Evolutionary conservation across 2,113 vertebrate genomes (phyloP), one percentile per base, ranked within the genome.

Genomic region (Lepisosteus oculatus): DNA sequence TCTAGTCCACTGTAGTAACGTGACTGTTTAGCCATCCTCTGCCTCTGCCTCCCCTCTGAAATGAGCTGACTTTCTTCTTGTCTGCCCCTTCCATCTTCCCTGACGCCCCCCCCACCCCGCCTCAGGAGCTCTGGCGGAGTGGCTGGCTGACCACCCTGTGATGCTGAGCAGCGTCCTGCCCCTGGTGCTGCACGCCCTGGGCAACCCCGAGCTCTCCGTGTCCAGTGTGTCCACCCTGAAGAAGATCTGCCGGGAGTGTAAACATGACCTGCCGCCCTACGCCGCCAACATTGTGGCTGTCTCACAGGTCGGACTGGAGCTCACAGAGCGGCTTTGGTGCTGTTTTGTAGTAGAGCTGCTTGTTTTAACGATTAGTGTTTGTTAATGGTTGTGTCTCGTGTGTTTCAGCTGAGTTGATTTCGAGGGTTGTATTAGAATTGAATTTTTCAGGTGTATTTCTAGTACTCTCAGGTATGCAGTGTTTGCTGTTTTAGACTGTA

Each of bases 211-310:
- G 80, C 94, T 99, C 76, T 99, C 97, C 3, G 92, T 99, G 71
- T 99, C 97, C 67, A 98, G 97, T 0, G 97, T 99, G 71, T 99
- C 97, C 65, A 99, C 97, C 0, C 90, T 99, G 43, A 99, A 99
- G 85, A 99, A 99, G 87, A 98, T 99, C 81, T 99, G 97, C 83
- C 90, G 97, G 72, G 97, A 99, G 80, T 99, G 97, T 90, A 99
- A 98, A 86, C 96, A 95, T 0, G 97, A 99, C 88, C 91, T 99
- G 82, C 95, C 95, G 0, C 96, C 96, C 14, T 99, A 98, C 3
- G 97, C 97, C 41, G 94, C 91, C 80, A 99, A 99, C 86, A 99
- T 99, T 0, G 96, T 99, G 0, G 97, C 97, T 0, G 96, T 99
- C 61, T 99, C 97, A 6, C 97, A 99, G 96, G 97, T 99, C 86